A percentile compares a stretch with the other conserved stretches of the same genome.
phyloP scores from a whole-genome alignment of 2,113 vertebrate species.

The Mormyrus lacerda region DNA sequence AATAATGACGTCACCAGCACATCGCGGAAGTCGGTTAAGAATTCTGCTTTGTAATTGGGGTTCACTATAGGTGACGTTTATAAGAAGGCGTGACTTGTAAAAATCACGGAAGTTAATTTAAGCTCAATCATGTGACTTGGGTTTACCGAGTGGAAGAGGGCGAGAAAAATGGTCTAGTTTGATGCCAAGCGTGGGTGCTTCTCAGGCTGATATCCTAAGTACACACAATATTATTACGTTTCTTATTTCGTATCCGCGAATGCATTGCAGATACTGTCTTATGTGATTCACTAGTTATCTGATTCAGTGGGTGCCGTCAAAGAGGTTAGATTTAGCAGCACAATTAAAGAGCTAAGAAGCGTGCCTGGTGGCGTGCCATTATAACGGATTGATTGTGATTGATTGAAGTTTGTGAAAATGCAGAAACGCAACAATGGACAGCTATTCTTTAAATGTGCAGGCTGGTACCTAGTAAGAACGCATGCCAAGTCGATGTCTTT shows the following conservation, averaged over 20 bases:
- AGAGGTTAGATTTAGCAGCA: background rate
- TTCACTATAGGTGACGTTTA: background rate
- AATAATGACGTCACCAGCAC: background rate
- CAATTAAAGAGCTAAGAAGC: background rate
- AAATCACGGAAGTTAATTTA: background rate
- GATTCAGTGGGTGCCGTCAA: background rate
- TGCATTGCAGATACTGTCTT: background rate
- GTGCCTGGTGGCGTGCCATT: background rate
- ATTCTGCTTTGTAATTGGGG: background rate
- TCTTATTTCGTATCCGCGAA: background rate
- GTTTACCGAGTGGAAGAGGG: background rate
- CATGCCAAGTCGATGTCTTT: background rate
- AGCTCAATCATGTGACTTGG: background rate
- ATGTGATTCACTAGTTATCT: background rate
- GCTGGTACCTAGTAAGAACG: background rate
- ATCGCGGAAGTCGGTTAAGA: background rate
- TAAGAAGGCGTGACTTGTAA: background rate
- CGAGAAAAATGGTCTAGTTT: background rate
- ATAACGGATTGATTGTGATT: background rate
- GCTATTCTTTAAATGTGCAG: background rate
- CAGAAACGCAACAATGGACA: background rate
- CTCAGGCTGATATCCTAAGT: slow-evolving; percentile 22
- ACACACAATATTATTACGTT: slow-evolving; percentile 24
- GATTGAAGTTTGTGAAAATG: background rate
- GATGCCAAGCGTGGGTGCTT: background rate